Base-by-base conservation (phyloP, 2,888 invertebrate species). In the Nymphalis urticae region DNA sequence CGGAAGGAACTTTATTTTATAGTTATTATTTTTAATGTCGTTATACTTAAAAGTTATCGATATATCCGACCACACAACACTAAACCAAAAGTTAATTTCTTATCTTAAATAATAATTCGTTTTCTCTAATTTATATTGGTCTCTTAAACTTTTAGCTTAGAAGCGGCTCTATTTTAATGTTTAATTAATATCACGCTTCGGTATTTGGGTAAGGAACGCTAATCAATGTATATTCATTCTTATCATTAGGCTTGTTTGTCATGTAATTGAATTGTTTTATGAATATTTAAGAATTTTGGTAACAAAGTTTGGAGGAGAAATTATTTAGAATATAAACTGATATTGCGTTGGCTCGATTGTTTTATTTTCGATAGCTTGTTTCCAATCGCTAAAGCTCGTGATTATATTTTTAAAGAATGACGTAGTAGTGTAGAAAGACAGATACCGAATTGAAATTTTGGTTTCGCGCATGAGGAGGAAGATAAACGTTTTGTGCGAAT, bases 41-140 rank as follows among this genome's bases (percentile, higher is more conserved):
- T 6, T 13, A 42, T 13, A 0, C 2, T 42, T 42, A 3, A n/a
- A 50, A 27, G 27, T 54, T n/a, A 36, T 56, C 56, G 56, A 56
- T 56, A n/a, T 21, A 9, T 21, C 2, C 21, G 24, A 19, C 19
- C 16, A 21, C 61, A 59, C 73, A 74, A 73, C 76, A 79, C 80
- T 77, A 77, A 68, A 65, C 73, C 76, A 70, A 76, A 85, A 86
- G 83, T 84, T 82, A 83, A 85, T 86, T 84, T 78, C 82, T 79
- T 85, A 84, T 86, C 84, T 75, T 76, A 69, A 82, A 84, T 82
- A 85, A 84, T 84, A 83, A 87, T 84, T 87, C 82, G 78, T 81
- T 86, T 83, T 81, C 75, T 76, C 80, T 82, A 85, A 87, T 85
- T 86, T 85, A 82, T 84, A 85, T 85, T 80, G 82, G 79, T 80